These are phyloP conservation scores for Telmatochromis sp. DNA, from an alignment of 2,113 vertebrate species.

Conservation along the genomic window DNA sequence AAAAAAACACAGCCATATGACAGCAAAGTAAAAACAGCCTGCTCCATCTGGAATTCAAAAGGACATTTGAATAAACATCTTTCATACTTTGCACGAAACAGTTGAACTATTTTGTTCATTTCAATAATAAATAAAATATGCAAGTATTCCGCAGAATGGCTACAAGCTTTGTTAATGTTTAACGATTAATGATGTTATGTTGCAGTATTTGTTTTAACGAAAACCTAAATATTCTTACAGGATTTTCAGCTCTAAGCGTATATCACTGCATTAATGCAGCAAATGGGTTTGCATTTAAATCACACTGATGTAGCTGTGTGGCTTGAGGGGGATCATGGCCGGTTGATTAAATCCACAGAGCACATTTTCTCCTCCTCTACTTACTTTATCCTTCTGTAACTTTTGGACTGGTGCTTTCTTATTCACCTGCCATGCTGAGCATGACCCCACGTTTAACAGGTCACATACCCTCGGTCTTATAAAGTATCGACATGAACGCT, in stretches of 20 bases:
- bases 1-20: not conserved
- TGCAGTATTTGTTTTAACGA: not conserved
- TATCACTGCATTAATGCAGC: not conserved
- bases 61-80: not conserved
- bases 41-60: not conserved
- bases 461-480: conserved; percentile 13
- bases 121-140: not conserved
- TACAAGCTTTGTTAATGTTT: not conserved
- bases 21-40: not conserved
- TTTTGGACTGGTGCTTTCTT: not conserved
- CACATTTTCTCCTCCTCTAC: not conserved
- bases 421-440: not conserved
- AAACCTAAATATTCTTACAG: not conserved
- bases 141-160: not conserved
- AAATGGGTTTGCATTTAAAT: not conserved
- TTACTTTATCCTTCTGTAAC: not conserved
- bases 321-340: not conserved
- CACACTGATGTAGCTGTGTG: not conserved
- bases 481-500: not conserved
- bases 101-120: not conserved
- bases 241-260: not conserved
- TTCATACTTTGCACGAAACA: not conserved
- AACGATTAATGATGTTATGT: not conserved
- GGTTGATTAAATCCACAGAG: not conserved
- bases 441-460: conserved; percentile 1